These are phyloP conservation scores for Tholera decimalis DNA, from an alignment of 2,888 invertebrate genomes.

Conservation along the genomic window DNA sequence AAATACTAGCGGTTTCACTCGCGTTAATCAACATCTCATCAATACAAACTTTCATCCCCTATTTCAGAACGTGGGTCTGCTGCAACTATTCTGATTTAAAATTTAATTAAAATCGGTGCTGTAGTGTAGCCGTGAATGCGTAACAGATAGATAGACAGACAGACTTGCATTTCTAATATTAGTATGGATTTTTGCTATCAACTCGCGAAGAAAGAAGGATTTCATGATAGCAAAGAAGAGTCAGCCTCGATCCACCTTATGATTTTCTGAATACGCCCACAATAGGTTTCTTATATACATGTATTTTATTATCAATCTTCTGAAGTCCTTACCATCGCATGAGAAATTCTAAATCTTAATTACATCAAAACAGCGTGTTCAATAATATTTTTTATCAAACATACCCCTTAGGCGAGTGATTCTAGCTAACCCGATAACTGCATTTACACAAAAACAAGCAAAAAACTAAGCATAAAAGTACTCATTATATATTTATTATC, in stretches of 20 bases:
- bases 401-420: slow-evolving; percentile 48
- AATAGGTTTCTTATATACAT: slow-evolving; percentile 15
- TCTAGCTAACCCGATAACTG: slow-evolving; percentile 52
- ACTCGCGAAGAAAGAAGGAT: too few relatives aligned
- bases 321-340: slow-evolving; percentile 31
- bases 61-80: too few relatives aligned
- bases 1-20: too few relatives aligned
- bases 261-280: neutral
- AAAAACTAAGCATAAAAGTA: slow-evolving; percentile 39
- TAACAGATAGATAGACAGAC: too few relatives aligned
- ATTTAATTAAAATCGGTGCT: too few relatives aligned
- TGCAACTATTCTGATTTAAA: too few relatives aligned
- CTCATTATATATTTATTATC: slow-evolving; percentile 65
- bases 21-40: too few relatives aligned
- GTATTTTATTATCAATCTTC: slow-evolving; percentile 25
- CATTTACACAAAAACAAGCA: slow-evolving; percentile 33
- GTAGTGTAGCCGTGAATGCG: too few relatives aligned
- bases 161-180: too few relatives aligned
- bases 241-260: neutral
- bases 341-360: slow-evolving; percentile 50
- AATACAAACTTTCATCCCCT: too few relatives aligned
- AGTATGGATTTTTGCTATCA: too few relatives aligned
- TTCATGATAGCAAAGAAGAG: too few relatives aligned
- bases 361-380: slow-evolving; percentile 28
- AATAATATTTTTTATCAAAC: slow-evolving; percentile 29